Conservation (phyloP, 2,797 vertebrate genomes). For the Echiichthys vipera region DNA sequence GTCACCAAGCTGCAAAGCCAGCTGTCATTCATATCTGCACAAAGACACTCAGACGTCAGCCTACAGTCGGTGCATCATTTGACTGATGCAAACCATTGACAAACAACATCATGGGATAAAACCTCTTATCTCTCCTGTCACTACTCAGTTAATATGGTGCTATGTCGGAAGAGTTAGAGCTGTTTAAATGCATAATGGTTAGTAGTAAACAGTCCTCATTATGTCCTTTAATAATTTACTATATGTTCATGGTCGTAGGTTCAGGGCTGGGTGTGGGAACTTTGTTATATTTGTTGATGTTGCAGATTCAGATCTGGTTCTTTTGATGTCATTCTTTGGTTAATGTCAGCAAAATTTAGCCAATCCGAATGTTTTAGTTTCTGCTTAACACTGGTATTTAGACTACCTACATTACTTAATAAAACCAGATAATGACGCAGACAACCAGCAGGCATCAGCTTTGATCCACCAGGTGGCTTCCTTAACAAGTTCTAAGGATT, state of each 20-base stretch:
- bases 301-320: neutral
- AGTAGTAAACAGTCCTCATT: neutral
- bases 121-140: neutral
- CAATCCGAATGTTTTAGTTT: neutral
- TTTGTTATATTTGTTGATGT: neutral
- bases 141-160: neutral
- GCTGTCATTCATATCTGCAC: neutral
- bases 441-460: too few species aligned
- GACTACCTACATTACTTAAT: neutral
- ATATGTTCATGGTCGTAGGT: neutral
- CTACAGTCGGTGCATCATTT: slow-evolving; percentile 19
- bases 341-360: slow-evolving; percentile 14
- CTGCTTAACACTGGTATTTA: neutral
- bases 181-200: neutral
- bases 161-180: neutral
- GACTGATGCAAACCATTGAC: slow-evolving; percentile 27
- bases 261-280: neutral
- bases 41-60: slow-evolving; percentile 1
- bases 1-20: neutral
- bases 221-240: neutral
- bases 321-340: neutral
- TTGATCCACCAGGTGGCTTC: too few species aligned
- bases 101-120: slow-evolving; percentile 8
- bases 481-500: too few species aligned
- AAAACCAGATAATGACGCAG: slow-evolving; percentile 3